Evolutionary conservation across 2,113 vertebrate species (phyloP).

Genomic region (Tautogolabrus adspersus): DNA sequence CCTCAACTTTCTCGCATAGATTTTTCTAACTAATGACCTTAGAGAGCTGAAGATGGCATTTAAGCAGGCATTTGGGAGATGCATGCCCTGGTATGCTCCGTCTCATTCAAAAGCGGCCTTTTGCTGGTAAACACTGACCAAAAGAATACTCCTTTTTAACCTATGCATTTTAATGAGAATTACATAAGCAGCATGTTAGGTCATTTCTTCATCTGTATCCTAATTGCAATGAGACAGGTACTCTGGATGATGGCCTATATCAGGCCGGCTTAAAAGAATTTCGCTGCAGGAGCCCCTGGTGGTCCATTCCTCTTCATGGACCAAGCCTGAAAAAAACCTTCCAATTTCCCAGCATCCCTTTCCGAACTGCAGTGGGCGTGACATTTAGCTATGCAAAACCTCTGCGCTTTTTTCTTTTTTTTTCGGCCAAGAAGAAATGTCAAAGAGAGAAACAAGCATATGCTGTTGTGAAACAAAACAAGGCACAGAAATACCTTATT

Average conservation of each 20-base stretch:
- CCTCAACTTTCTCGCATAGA: conserved; percentile 70
- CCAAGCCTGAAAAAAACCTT: conserved; percentile 32
- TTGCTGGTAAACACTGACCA: conserved; percentile 63
- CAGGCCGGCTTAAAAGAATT: conserved; percentile 30
- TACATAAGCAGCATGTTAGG: conserved; percentile 40
- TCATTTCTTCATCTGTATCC: conserved; percentile 30
- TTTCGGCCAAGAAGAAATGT: conserved; percentile 79
- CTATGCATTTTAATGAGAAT: conserved; percentile 59
- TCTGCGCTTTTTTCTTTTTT: conserved; percentile 70
- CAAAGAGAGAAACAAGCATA: conserved; percentile 67
- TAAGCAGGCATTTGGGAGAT: conserved; percentile 62
- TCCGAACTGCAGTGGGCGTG: conserved; percentile 71
- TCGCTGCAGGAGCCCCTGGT: conserved; percentile 51
- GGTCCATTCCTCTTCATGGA: conserved; percentile 46
- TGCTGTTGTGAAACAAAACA: conserved; percentile 62
- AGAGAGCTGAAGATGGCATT: conserved; percentile 75
- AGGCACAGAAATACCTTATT: conserved; percentile 46
- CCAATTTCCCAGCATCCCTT: conserved; percentile 45
- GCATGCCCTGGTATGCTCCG: conserved; percentile 8
- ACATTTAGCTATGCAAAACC: conserved; percentile 83
- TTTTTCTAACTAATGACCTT: conserved; percentile 73
- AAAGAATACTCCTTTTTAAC: conserved; percentile 36
- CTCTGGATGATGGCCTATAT: conserved; percentile 61
- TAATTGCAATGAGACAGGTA: conserved; percentile 60
- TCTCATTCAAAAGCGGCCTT: conserved; percentile 47